Conservation (phyloP, 2,113 vertebrate species). For the Myiozetetes cayanensis region DNA sequence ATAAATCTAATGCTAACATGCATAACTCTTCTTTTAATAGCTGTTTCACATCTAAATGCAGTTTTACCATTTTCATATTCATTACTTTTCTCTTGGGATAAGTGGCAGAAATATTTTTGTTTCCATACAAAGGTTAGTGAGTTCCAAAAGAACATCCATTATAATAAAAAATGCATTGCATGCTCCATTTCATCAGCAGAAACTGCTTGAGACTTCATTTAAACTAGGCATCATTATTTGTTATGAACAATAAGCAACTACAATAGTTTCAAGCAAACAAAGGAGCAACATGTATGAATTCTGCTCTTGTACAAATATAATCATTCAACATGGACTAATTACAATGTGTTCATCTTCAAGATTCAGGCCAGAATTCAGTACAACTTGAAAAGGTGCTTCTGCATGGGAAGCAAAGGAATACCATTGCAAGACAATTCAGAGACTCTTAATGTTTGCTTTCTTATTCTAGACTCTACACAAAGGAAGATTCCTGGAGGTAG, state of each 20-base stretch:
- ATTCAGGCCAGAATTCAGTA: neutral
- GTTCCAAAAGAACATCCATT: neutral
- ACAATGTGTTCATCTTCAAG: neutral
- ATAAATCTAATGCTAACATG: neutral
- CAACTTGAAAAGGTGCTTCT: neutral
- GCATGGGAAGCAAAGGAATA: neutral
- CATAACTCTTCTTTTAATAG: neutral
- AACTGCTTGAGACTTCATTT: neutral
- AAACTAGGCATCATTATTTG: neutral
- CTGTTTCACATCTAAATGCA: neutral
- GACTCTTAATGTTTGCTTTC: neutral
- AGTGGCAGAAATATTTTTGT: neutral
- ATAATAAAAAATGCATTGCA: neutral
- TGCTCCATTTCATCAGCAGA: neutral
- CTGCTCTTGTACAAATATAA: neutral
- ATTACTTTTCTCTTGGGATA: neutral
- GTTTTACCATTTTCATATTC: neutral
- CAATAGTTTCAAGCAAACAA: neutral
- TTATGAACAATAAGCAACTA: neutral
- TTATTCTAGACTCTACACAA: neutral
- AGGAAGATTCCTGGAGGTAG: neutral
- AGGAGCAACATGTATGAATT: neutral
- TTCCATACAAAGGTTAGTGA: neutral
- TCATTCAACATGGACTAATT: neutral
- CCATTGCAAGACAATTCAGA: neutral